Conservation (phyloP, 2,888 invertebrate genomes). For the Pristionchus exspectatus region DNA sequence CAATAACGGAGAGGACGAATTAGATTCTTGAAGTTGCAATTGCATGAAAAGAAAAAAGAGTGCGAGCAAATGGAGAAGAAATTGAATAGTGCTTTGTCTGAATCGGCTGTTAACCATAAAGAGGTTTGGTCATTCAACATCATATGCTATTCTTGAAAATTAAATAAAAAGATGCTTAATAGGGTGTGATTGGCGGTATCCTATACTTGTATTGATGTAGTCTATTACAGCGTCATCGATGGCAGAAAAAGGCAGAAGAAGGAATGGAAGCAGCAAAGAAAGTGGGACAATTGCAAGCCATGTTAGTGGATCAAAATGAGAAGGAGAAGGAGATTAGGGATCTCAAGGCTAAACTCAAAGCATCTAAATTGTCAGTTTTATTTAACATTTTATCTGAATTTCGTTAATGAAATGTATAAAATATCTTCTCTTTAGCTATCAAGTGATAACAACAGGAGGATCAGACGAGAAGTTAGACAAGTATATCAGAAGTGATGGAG, state of each 20-base stretch:
- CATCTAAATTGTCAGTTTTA: conserved; percentile 40
- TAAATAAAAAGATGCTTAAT: too few species aligned
- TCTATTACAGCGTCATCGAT: background rate
- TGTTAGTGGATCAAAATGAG: conserved; percentile 36
- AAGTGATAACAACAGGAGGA: conserved; percentile 13
- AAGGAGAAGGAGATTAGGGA: conserved; percentile 25
- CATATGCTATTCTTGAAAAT: background rate
- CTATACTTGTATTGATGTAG: too few species aligned
- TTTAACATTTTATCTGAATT: too few species aligned
- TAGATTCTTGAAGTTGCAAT: conserved; percentile 28
- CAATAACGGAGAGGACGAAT: background rate
- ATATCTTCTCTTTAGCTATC: background rate
- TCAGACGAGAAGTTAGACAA: conserved; percentile 25
- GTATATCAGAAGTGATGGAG: conserved; percentile 21
- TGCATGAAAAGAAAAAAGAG: conserved; percentile 33
- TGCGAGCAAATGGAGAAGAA: background rate
- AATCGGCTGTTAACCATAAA: conserved; percentile 1
- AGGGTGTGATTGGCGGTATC: too few species aligned
- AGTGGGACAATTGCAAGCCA: conserved; percentile 4
- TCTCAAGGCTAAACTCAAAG: conserved; percentile 1
- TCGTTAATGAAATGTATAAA: background rate
- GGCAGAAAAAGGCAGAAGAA: conserved; percentile 17
- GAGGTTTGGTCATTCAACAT: background rate
- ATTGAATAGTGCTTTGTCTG: background rate
- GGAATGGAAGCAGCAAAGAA: background rate